Conservation (phyloP, 2,113 vertebrate genomes). For the Todiramphus saurophagus region DNA sequence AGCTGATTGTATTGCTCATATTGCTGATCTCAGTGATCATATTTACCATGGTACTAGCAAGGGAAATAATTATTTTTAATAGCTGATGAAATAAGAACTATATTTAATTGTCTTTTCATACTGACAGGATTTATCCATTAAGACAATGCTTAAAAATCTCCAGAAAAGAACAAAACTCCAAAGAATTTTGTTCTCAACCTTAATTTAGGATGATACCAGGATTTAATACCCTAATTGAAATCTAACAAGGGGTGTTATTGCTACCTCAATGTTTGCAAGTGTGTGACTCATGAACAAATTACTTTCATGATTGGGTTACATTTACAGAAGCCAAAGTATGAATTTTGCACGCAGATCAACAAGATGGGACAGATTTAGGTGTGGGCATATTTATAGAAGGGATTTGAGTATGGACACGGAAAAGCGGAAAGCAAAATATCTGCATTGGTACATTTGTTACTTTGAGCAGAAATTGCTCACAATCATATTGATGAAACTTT, state of each 20-base stretch:
- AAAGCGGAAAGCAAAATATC: constrained; percentile 10
- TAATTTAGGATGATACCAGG: constrained; percentile 37
- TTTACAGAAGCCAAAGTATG: constrained; percentile 70
- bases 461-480: constrained; percentile 34
- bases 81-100: constrained; percentile 1
- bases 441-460: background rate
- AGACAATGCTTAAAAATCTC: background rate
- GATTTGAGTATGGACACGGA: constrained; percentile 54
- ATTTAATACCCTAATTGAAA: constrained; percentile 56
- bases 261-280: constrained; percentile 65
- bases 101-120: constrained; percentile 18
- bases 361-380: constrained; percentile 76
- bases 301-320: constrained; percentile 60
- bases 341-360: constrained; percentile 76
- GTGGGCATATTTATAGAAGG: constrained; percentile 70
- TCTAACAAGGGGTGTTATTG: constrained; percentile 54
- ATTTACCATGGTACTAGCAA: background rate
- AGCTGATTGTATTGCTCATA: background rate
- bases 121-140: constrained; percentile 3
- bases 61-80: constrained; percentile 6
- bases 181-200: constrained; percentile 15
- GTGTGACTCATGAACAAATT: constrained; percentile 75
- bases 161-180: background rate
- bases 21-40: background rate
- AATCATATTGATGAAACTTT: constrained; percentile 48